These are phyloP conservation scores for Bombus fervidus DNA, from an alignment of 1,140 invertebrate genomes.

Conservation along the genomic window DNA sequence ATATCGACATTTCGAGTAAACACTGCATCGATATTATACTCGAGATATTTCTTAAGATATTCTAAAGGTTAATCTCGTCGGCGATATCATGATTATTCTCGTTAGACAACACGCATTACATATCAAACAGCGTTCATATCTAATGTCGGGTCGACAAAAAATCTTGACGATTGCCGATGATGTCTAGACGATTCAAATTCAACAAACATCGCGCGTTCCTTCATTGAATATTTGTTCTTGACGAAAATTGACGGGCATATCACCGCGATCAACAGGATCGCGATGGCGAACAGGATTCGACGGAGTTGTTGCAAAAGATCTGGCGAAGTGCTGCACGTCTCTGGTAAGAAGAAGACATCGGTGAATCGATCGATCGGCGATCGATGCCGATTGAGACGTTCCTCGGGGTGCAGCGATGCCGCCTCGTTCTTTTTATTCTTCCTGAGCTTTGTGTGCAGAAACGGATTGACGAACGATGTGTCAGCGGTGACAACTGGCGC, in stretches of 20 bases:
- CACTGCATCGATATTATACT: background rate
- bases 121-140: background rate
- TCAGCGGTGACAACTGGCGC: conserved; percentile 83
- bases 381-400: conserved; percentile 79
- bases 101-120: background rate
- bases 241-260: conserved; percentile 17
- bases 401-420: conserved; percentile 62
- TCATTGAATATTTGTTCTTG: background rate
- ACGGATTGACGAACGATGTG: conserved; percentile 82
- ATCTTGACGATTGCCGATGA: background rate
- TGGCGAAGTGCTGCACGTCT: conserved; percentile 54
- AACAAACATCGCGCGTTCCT: background rate
- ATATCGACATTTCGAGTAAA: background rate
- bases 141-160: background rate
- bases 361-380: conserved; percentile 67
- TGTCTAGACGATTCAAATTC: background rate
- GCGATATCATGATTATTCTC: background rate
- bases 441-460: conserved; percentile 76
- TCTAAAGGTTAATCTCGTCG: background rate
- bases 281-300: background rate
- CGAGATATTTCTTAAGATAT: background rate
- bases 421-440: conserved; percentile 72
- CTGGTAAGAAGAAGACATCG: conserved; percentile 60
- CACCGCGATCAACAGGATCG: background rate
- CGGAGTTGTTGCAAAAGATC: conserved; percentile 42